Base-by-base conservation (phyloP, 1,140 invertebrate species). In the Bemisia tabaci region DNA sequence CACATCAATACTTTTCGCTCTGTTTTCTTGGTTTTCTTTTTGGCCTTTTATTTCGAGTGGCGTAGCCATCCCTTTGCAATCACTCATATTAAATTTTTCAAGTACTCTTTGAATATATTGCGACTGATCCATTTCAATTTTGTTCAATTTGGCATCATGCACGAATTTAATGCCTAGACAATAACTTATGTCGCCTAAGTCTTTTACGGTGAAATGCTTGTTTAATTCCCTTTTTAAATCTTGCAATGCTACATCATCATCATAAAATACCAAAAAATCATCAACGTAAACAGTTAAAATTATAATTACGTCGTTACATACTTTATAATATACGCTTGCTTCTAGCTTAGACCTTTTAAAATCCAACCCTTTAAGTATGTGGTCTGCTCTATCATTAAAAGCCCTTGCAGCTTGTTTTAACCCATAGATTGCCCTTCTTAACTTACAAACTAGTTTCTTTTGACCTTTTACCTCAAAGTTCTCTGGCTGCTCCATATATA, bases 321-420 rank as follows among this genome's bases (percentile, higher is more conserved):
- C n/a, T n/a, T n/a, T n/a, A n/a, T n/a, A n/a, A n/a, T n/a, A n/a
- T n/a, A n/a, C n/a, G n/a, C n/a, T n/a, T n/a, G n/a, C n/a, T n/a
- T n/a, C n/a, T n/a, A n/a, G n/a, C n/a, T n/a, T n/a, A n/a, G n/a
- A n/a, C n/a, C n/a, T n/a, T n/a, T n/a, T n/a, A n/a, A n/a, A n/a
- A n/a, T n/a, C n/a, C n/a, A n/a, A n/a, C n/a, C n/a, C n/a, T n/a
- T n/a, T n/a, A n/a, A n/a, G n/a, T n/a, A n/a, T n/a, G n/a, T n/a
- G n/a, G n/a, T n/a, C n/a, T n/a, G n/a, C n/a, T n/a, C n/a, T 71
- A 23, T 72, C 62, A 66, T 78, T 75, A 79, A 78, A 81, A 21
- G 67, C 70, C 58, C 72, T 67, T n/a, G 77, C 70, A 23, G 77
- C 70, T 72, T 81, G 78, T 70, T 79, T 79, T 1, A 81, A 68